phyloP scores from a whole-genome alignment of 2,888 invertebrate genomes.

The Eurois occulta region DNA sequence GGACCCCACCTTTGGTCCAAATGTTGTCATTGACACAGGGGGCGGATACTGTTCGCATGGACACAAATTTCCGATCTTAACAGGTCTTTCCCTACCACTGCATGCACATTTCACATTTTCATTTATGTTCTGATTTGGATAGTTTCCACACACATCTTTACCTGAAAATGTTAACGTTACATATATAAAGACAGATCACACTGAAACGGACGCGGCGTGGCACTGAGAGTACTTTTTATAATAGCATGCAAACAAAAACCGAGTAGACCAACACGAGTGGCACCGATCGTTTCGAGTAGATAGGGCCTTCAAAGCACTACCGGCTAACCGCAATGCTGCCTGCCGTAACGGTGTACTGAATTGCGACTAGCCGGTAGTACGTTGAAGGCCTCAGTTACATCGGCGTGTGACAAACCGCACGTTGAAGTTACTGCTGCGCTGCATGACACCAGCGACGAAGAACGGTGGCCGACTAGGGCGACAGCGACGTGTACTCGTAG shows the following conservation, averaged over 20 bases:
- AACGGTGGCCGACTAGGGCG: background rate
- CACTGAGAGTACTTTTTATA: background rate
- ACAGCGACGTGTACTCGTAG: background rate
- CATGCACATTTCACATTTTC: conserved; percentile 16
- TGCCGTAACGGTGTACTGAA: too few relatives aligned
- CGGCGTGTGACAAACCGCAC: background rate
- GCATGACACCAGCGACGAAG: background rate
- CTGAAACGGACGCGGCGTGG: background rate
- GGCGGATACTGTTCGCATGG: conserved; percentile 32
- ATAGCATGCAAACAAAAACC: background rate
- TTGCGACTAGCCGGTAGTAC: background rate
- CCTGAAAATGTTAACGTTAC: conserved; percentile 29
- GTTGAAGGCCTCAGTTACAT: background rate
- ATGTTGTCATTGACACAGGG: conserved; percentile 11
- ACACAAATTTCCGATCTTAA: conserved; percentile 26
- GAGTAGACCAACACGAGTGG: background rate
- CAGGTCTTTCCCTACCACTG: conserved; percentile 32
- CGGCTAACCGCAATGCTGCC: background rate
- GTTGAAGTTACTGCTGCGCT: background rate
- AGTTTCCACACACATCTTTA: conserved; percentile 16
- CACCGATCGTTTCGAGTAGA: background rate
- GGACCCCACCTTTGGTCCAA: conserved; percentile 23
- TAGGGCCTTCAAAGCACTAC: background rate
- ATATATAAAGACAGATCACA: background rate
- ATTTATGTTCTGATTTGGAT: conserved; percentile 5